A percentile compares a stretch with the other conserved stretches of the same genome.
These are phyloP conservation scores for Hepsetus odoe DNA, from an alignment of 2,113 vertebrate species.

Conservation along the genomic window DNA sequence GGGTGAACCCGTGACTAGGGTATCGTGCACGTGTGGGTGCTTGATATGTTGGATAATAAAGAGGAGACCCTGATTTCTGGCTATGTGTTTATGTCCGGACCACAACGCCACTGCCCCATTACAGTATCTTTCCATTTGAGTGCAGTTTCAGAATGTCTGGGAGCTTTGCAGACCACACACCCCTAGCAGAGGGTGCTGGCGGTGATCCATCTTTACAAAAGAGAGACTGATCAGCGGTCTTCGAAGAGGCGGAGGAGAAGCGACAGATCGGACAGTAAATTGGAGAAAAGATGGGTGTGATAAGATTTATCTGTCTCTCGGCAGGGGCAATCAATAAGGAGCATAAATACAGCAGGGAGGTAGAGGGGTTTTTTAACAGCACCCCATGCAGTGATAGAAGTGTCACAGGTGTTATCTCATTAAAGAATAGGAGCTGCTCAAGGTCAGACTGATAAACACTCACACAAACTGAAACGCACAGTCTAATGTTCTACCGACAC, in stretches of 20 bases:
- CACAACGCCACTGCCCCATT: no score
- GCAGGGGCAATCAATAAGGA: constrained; percentile 34
- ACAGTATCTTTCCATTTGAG: no score
- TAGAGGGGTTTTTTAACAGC: background rate
- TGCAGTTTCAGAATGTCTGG: no score
- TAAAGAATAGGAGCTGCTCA: constrained; percentile 21
- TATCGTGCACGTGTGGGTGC: no score
- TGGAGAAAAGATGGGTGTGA: constrained; percentile 20
- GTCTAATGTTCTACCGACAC: no score
- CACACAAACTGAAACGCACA: background rate
- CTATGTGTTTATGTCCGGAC: no score
- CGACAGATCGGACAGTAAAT: constrained; percentile 14
- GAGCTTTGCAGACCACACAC: background rate
- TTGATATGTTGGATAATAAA: no score
- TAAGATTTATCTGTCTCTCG: constrained; percentile 44
- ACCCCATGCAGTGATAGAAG: constrained; percentile 19
- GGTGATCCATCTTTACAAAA: constrained; percentile 22
- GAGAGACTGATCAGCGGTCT: constrained; percentile 15
- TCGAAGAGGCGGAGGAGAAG: constrained; percentile 2
- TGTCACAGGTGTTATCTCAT: constrained; percentile 22
- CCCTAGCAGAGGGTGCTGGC: background rate
- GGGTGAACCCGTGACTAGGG: no score
- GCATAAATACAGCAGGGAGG: constrained; percentile 26
- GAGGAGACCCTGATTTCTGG: no score
- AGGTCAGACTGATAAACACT: constrained; percentile 22